phyloP scores from a whole-genome alignment of 2,797 vertebrate species.

The Ispidina picta region DNA sequence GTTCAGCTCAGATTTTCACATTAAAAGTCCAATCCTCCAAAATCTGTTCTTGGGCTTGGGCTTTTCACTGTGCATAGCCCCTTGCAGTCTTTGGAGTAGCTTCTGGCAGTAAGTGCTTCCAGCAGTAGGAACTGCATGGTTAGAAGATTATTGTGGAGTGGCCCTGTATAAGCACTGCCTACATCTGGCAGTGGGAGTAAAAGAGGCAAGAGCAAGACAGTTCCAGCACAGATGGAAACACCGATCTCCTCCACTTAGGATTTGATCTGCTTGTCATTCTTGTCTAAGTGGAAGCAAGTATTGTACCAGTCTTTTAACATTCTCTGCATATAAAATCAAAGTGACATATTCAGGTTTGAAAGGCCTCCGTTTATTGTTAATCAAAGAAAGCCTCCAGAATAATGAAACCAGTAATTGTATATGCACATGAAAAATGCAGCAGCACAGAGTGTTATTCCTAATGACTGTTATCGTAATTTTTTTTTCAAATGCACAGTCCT shows the following conservation, averaged over 20 bases:
- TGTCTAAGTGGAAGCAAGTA: slow-evolving; percentile 57
- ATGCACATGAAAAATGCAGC: slow-evolving; percentile 71
- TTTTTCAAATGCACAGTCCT: slow-evolving; percentile 71
- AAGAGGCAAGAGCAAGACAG: slow-evolving; percentile 11
- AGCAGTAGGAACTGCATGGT: neutral
- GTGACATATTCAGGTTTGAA: slow-evolving; percentile 71
- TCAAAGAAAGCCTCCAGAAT: slow-evolving; percentile 74
- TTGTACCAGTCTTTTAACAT: slow-evolving; percentile 59
- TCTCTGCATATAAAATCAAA: slow-evolving; percentile 67
- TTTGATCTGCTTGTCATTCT: slow-evolving; percentile 68
- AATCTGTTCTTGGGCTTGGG: neutral
- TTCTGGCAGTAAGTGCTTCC: neutral
- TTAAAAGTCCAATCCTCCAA: neutral
- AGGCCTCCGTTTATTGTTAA: slow-evolving; percentile 75
- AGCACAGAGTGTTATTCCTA: slow-evolving; percentile 71
- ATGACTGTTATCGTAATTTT: slow-evolving; percentile 59
- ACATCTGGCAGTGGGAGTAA: neutral
- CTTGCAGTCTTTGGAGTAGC: neutral
- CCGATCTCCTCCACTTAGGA: slow-evolving; percentile 54
- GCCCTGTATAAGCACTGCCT: neutral
- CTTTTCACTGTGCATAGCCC: neutral
- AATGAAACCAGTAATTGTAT: slow-evolving; percentile 75
- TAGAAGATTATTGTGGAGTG: neutral
- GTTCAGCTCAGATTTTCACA: slow-evolving; percentile 21
- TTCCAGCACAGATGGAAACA: slow-evolving; percentile 35